A percentile compares a stretch with the other conserved stretches of the same genome.
Conservation (phyloP, 2,888 invertebrate genomes). For the Watsonalla binaria region DNA sequence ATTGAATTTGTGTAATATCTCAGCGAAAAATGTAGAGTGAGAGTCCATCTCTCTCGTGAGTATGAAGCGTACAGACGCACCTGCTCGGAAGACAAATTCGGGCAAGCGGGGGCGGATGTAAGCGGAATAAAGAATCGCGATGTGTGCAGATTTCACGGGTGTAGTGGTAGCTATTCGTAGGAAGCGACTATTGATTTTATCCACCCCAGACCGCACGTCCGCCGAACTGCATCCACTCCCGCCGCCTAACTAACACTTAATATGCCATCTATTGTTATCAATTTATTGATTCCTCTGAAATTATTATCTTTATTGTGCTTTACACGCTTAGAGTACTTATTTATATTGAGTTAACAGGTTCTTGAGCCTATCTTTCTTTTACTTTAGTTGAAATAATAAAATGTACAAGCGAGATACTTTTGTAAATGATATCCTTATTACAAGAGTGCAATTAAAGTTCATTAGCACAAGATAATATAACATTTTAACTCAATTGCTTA, state of each 20-base stretch:
- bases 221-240: constrained; percentile 54
- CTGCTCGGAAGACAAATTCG: constrained; percentile 54
- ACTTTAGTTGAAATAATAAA: neutral
- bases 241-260: constrained; percentile 48
- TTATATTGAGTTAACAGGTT: neutral
- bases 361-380: neutral
- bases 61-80: constrained; percentile 38
- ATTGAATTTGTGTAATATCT: no score
- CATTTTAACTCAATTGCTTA: neutral
- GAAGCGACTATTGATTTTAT: constrained; percentile 75
- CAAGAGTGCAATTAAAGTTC: neutral
- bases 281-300: constrained; percentile 50
- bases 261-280: constrained; percentile 60
- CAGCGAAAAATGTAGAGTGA: neutral
- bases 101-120: constrained; percentile 47
- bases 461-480: neutral
- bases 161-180: constrained; percentile 66
- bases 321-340: no score
- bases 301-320: constrained; percentile 18
- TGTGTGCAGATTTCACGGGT: constrained; percentile 65
- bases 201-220: constrained; percentile 67
- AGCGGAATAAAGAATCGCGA: constrained; percentile 64
- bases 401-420: neutral
- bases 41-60: neutral
- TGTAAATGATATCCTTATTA: neutral